Evolutionary conservation across 2,797 vertebrate genomes (phyloP).

Genomic region (Australoheros facetus): DNA sequence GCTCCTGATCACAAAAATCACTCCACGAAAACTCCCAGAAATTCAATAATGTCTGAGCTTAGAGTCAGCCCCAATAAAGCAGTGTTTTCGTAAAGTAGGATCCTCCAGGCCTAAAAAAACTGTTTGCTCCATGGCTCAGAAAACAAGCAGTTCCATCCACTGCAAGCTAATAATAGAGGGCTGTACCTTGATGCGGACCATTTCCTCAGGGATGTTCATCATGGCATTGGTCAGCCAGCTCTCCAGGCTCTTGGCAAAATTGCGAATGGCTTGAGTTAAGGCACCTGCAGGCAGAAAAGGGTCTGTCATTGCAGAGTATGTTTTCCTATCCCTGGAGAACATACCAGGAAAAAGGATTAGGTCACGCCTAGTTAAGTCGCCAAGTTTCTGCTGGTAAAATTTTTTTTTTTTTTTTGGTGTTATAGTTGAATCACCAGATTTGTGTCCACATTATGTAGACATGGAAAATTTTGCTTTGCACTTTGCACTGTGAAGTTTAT

Average conservation of each 20-base stretch:
- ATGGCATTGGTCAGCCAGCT: constrained; percentile 95
- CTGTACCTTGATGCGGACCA: constrained; percentile 91
- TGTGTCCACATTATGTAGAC: neutral
- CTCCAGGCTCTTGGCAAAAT: constrained; percentile 96
- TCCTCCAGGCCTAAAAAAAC: neutral
- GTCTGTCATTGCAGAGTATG: neutral
- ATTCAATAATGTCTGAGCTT: neutral
- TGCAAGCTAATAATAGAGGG: neutral
- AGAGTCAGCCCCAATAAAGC: neutral
- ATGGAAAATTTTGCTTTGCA: neutral
- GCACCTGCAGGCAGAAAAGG: constrained; percentile 81
- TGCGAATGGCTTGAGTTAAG: constrained; percentile 97
- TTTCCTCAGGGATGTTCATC: constrained; percentile 97
- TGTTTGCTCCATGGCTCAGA: neutral
- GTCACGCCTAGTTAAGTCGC: neutral
- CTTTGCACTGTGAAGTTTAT: neutral
- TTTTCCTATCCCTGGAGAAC: too few species aligned
- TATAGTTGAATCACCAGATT: neutral
- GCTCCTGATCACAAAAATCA: neutral
- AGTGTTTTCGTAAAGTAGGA: neutral
- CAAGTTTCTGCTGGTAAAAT: neutral
- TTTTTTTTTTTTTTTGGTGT: neutral
- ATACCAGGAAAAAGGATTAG: neutral
- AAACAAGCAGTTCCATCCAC: neutral
- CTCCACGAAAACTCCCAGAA: neutral